These are phyloP conservation scores for Alethe castanea DNA, from an alignment of 2,113 vertebrate species.

Conservation along the genomic window DNA sequence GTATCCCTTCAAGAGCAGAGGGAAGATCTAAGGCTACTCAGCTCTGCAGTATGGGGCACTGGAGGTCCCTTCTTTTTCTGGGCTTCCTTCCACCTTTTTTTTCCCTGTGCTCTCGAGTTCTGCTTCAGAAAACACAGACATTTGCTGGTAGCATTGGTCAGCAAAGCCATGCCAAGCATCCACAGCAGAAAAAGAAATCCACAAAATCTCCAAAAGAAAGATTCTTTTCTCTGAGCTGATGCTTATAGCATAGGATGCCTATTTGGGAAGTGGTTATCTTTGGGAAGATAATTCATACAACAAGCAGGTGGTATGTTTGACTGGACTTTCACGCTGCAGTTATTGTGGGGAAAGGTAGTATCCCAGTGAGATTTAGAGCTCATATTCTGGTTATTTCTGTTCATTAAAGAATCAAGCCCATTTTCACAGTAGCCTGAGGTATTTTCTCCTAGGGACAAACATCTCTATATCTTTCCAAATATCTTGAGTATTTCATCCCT, in stretches of 20 bases:
- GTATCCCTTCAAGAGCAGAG: neutral
- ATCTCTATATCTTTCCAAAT: neutral
- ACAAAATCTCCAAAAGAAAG: neutral
- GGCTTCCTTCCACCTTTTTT: neutral
- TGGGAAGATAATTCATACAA: neutral
- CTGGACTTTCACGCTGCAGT: neutral
- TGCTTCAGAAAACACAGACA: neutral
- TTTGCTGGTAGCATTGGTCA: neutral
- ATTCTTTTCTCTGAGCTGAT: neutral
- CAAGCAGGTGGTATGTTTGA: neutral
- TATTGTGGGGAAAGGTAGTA: neutral
- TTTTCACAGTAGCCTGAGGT: neutral
- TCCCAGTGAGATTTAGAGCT: neutral
- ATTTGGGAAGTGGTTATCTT: neutral
- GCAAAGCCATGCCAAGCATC: neutral
- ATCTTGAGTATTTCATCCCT: neutral
- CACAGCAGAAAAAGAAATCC: neutral
- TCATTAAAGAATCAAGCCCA: neutral
- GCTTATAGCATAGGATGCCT: neutral
- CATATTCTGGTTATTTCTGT: neutral
- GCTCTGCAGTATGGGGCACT: neutral
- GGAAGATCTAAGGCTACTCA: neutral
- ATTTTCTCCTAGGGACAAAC: neutral
- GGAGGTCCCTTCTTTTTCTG: neutral
- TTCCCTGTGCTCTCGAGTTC: neutral